Evolutionary conservation across 2,888 invertebrate species (phyloP).

Genomic region (Drosophila dives): DNA sequence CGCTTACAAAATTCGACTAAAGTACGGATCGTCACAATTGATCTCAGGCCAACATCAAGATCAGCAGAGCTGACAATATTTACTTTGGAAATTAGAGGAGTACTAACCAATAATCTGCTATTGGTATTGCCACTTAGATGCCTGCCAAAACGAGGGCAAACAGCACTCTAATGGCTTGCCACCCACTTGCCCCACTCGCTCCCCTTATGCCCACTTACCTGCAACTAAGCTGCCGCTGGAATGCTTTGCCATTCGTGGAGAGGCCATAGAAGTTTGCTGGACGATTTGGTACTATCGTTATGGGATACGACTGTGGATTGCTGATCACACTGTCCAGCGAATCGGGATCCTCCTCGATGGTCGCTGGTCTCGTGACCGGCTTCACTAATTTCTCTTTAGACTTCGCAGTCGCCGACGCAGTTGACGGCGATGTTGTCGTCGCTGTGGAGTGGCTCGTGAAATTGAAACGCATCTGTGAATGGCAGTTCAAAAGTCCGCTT

Average conservation of each 20-base stretch:
- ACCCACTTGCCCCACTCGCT: neutral
- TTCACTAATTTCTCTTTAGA: slow-evolving; percentile 52
- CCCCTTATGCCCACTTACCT: slow-evolving; percentile 75
- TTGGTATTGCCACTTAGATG: slow-evolving; percentile 56
- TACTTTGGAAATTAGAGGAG: slow-evolving; percentile 57
- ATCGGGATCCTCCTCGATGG: slow-evolving; percentile 84
- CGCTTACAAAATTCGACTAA: slow-evolving; percentile 58
- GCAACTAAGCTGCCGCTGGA: slow-evolving; percentile 82
- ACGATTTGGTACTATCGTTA: slow-evolving; percentile 84
- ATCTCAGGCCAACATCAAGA: slow-evolving; percentile 44
- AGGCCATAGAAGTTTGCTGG: slow-evolving; percentile 82
- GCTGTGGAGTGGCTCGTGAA: slow-evolving; percentile 59
- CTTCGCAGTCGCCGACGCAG: slow-evolving; percentile 19
- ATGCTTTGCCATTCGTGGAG: slow-evolving; percentile 79
- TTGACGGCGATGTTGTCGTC: slow-evolving; percentile 18
- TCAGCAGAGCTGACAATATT: slow-evolving; percentile 40
- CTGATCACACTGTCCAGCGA: slow-evolving; percentile 84
- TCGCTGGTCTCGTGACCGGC: slow-evolving; percentile 72
- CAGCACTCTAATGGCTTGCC: slow-evolving; percentile 31
- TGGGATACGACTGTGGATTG: slow-evolving; percentile 84
- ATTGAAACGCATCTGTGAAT: slow-evolving; percentile 72
- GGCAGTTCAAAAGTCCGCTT: slow-evolving; percentile 36
- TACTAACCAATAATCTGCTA: slow-evolving; percentile 46
- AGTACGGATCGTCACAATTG: slow-evolving; percentile 8
- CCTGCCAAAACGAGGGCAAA: slow-evolving; percentile 36